Conservation (phyloP, 2,113 vertebrate species). For the Nematolebias whitei region DNA sequence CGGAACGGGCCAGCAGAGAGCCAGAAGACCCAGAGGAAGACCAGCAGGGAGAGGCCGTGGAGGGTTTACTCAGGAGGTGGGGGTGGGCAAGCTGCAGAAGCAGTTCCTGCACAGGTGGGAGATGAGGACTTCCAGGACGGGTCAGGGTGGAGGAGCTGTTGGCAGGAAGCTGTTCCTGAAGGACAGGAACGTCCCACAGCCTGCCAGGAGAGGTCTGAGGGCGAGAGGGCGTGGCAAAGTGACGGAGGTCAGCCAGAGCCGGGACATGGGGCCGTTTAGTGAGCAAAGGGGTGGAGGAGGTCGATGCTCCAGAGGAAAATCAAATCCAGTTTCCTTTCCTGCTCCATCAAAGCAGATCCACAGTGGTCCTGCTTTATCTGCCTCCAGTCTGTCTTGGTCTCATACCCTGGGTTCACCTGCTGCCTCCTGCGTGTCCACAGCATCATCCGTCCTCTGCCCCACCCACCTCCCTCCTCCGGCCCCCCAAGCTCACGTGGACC, state of each 20-base stretch:
- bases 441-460: conserved; percentile 30
- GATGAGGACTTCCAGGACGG: conserved; percentile 30
- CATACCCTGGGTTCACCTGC: conserved; percentile 4
- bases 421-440: conserved; percentile 1
- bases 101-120: conserved; percentile 41
- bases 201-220: conserved; percentile 13
- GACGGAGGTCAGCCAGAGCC: conserved; percentile 31
- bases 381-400: not conserved
- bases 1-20: not conserved
- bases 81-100: conserved; percentile 49
- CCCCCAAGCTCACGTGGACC: conserved; percentile 12
- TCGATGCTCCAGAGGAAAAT: not conserved
- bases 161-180: conserved; percentile 63
- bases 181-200: conserved; percentile 41
- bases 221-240: conserved; percentile 6
- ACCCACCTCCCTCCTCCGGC: conserved; percentile 10
- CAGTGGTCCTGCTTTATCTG: not conserved
- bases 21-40: conserved; percentile 8
- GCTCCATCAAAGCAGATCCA: not conserved
- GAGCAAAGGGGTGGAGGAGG: not conserved
- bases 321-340: not conserved
- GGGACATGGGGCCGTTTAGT: not conserved
- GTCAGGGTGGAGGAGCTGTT: conserved; percentile 68
- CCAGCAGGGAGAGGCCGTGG: conserved; percentile 12
- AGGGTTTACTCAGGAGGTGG: conserved; percentile 38